Evolutionary conservation across 2,888 invertebrate genomes (phyloP), one percentile per base, ranked within the genome.

Genomic region (Pollenia amentaria): DNA sequence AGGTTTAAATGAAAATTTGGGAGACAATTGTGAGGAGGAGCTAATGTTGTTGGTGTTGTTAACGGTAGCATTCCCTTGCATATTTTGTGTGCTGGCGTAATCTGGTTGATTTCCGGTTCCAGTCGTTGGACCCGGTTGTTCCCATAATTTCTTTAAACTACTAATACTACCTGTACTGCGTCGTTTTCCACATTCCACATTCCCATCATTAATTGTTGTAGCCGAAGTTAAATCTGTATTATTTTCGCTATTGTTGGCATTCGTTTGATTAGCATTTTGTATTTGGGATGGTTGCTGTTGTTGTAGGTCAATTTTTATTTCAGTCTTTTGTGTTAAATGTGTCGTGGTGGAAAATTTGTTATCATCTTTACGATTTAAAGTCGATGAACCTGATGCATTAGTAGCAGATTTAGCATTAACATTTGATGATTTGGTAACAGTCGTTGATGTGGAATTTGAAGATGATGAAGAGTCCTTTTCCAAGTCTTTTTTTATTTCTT

Each of bases 151-250:
- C 93, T 98, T 98, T 90, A 98, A 94, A 93, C 97, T 98, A 92
- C 96, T 97, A 91, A 98, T 98, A 94, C 97, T 97, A 87, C 98
- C 98, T 69, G 98, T 98, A 93, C 98, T 98, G 89, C 97, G 96
- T 14, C 98, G 95, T 92, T 98, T 98, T 92, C 97, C 97, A 16
- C 95, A 95, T 72, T 96, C 97, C 65, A 85, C 42, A 21, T 79
- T 84, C 77, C 55, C 62, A 69, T 88, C 81, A 60, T 78, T 82
- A 46, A 16, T 64, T n/a, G 40, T 53, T 2, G 84, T 78, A 73
- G 84, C 70, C 21, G 84, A 78, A 78, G 81, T 12, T 1, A 64
- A n/a, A 29, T 84, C 89, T 65, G 29, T 75, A 42, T 21, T 38
- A 82, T 60, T 76, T 18, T 85, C 85, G 3, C 38, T 67, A 48